Conservation (phyloP, 2,797 vertebrate species). For the Molossus molossus region DNA sequence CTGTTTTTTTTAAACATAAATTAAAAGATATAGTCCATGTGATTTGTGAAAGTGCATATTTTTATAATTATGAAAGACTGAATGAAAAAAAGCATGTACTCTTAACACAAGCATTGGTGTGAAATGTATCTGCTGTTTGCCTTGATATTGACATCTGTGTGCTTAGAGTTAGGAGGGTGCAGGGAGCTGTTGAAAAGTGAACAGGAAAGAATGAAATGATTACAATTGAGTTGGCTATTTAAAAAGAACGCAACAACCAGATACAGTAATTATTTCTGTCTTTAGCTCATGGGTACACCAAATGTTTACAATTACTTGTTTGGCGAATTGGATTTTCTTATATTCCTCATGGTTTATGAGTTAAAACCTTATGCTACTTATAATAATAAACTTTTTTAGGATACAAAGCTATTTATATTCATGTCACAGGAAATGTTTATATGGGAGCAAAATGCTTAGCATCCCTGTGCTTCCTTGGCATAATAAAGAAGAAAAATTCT, state of each 20-base stretch:
- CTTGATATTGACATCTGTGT: constrained; percentile 86
- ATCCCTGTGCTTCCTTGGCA: constrained; percentile 90
- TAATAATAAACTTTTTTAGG: constrained; percentile 90
- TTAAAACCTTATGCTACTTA: constrained; percentile 91
- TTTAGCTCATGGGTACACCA: constrained; percentile 89
- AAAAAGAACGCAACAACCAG: constrained; percentile 83
- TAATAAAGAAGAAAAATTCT: constrained; percentile 87
- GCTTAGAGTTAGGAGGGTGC: constrained; percentile 82
- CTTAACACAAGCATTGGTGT: constrained; percentile 74
- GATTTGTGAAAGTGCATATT: not conserved
- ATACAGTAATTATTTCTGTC: constrained; percentile 90
- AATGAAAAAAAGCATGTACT: constrained; percentile 71
- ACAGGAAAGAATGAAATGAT: constrained; percentile 83
- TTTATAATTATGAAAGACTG: constrained; percentile 77
- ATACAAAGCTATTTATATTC: constrained; percentile 90
- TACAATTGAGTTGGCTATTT: constrained; percentile 89
- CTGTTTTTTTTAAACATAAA: not conserved
- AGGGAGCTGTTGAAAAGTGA: constrained; percentile 86
- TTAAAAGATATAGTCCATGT: not conserved
- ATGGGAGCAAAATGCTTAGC: constrained; percentile 90
- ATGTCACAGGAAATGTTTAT: constrained; percentile 90
- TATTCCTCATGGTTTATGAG: constrained; percentile 90
- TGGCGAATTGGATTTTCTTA: constrained; percentile 89
- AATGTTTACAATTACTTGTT: constrained; percentile 91
- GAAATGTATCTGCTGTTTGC: constrained; percentile 78